Percentiles rank a stretch among this genome's conserved stretches.
Evolutionary conservation across 2,888 invertebrate species (phyloP).

Genomic region (Acleris cristana): DNA sequence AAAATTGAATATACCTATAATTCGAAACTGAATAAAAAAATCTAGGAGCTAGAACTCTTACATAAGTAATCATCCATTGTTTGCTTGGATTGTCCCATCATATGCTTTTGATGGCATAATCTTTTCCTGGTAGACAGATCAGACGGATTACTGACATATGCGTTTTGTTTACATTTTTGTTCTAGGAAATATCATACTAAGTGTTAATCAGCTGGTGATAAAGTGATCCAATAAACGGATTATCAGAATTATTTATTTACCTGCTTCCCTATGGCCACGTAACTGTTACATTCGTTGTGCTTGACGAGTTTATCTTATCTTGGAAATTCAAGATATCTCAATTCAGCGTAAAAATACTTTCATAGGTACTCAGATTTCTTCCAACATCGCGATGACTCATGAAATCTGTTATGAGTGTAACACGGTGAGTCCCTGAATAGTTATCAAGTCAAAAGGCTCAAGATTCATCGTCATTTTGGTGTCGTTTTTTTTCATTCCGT

Average conservation of each 20-base stretch:
- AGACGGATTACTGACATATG: conserved; percentile 34
- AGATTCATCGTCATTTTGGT: too few species aligned
- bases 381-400: background rate
- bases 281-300: conserved; percentile 1
- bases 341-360: conserved; percentile 9
- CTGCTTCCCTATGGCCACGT: conserved; percentile 11
- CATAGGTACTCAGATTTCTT: background rate
- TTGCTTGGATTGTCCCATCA: conserved; percentile 7
- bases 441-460: too few species aligned
- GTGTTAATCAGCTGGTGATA: conserved; percentile 22
- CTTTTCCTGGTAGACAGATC: conserved; percentile 42
- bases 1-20: too few species aligned
- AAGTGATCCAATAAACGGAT: conserved; percentile 6
- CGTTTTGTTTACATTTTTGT: conserved; percentile 31
- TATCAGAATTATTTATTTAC: conserved; percentile 17
- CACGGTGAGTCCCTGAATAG: too few species aligned
- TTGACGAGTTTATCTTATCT: conserved; percentile 27
- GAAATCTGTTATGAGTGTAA: too few species aligned
- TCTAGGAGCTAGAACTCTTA: background rate
- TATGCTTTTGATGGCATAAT: conserved; percentile 26
- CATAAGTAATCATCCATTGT: conserved; percentile 4
- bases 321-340: background rate
- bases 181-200: conserved; percentile 28
- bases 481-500: too few species aligned
- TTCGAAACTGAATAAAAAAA: background rate